Evolutionary conservation across 2,113 vertebrate genomes (phyloP).

Genomic region (Carollia perspicillata): DNA sequence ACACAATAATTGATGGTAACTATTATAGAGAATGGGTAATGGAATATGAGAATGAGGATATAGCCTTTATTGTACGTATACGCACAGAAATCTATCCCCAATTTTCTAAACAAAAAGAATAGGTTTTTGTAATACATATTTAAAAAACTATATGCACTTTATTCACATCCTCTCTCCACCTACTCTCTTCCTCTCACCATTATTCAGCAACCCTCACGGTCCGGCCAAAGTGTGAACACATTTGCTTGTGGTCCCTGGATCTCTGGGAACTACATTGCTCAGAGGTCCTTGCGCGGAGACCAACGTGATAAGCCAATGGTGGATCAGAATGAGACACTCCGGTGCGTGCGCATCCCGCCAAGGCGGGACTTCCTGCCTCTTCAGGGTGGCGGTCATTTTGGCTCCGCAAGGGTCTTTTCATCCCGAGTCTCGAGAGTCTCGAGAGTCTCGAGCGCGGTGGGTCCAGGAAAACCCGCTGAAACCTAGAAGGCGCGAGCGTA

Average conservation of each 20-base stretch:
- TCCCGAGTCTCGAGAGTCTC: no score
- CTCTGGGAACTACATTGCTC: no score
- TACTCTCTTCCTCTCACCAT: not conserved
- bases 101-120: not conserved
- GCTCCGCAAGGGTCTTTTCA: not conserved
- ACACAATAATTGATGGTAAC: not conserved
- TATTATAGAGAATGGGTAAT: not conserved
- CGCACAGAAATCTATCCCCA: not conserved
- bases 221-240: rapidly evolving
- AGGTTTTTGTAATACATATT: not conserved
- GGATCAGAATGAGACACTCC: not conserved
- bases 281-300: not conserved
- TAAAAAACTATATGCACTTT: not conserved
- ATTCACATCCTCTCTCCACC: not conserved
- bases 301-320: not conserved
- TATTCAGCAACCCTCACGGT: not conserved
- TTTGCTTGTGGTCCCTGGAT: rapidly evolving
- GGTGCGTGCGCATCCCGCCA: not conserved
- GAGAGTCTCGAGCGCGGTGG: rapidly evolving
- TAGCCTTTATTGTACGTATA: not conserved
- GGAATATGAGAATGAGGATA: not conserved
- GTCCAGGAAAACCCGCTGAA: not conserved
- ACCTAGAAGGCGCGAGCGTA: rapidly evolving
- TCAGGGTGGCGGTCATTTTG: not conserved
- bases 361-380: not conserved